Evolutionary conservation across 2,797 vertebrate genomes (phyloP).

Genomic region (Betta splendens): DNA sequence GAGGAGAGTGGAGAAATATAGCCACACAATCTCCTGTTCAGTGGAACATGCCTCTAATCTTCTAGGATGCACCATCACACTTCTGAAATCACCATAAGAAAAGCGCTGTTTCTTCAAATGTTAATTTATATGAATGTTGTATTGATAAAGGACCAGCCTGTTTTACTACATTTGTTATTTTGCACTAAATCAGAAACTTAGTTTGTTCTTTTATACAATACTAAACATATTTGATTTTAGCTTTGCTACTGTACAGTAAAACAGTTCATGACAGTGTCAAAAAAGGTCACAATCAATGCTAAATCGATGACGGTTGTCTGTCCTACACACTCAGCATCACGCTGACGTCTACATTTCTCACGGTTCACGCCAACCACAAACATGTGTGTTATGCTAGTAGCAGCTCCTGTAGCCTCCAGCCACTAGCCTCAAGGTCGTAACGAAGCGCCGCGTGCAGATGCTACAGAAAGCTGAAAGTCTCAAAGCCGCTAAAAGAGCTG

Average conservation of each 20-base stretch:
- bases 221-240: background rate
- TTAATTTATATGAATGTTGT: constrained; percentile 8
- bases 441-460: background rate
- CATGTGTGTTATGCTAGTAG: background rate
- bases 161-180: background rate
- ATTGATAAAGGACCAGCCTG: constrained; percentile 4
- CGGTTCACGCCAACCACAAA: background rate
- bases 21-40: constrained; percentile 12
- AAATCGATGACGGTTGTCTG: background rate
- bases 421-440: background rate
- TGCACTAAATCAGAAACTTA: background rate
- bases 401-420: background rate
- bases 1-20: constrained; percentile 20
- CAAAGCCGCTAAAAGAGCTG: too few relatives aligned
- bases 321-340: background rate
- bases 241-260: background rate
- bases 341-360: background rate
- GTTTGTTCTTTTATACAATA: too few relatives aligned
- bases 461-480: background rate
- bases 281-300: background rate
- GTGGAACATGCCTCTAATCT: constrained; percentile 34
- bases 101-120: constrained; percentile 6
- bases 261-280: background rate
- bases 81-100: constrained; percentile 27
- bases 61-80: constrained; percentile 24